Evolutionary conservation across 1,140 invertebrate species (phyloP).

Genomic region (Cyphomyrmex costatus): DNA sequence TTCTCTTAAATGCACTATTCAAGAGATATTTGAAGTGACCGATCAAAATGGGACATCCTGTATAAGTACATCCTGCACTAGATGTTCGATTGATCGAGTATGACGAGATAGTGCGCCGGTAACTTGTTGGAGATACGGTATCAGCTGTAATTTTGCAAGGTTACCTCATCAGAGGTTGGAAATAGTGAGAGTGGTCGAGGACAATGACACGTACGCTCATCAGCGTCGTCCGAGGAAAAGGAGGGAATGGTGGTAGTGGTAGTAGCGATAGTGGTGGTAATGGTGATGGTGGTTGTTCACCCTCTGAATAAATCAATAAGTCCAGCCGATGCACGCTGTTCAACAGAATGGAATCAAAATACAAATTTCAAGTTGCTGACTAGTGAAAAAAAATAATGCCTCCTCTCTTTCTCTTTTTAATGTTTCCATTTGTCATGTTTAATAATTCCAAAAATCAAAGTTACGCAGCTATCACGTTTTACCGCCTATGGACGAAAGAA

Average conservation of each 20-base stretch:
- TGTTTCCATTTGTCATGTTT: no score
- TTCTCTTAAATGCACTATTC: no score
- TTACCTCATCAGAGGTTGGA: conserved; percentile 46
- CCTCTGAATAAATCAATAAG: conserved; percentile 82
- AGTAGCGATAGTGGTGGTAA: conserved; percentile 24
- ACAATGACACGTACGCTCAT: conserved; percentile 68
- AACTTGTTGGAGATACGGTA: conserved; percentile 65
- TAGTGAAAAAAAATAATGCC: neutral
- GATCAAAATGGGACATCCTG: no score
- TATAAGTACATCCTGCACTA: conserved; percentile 3
- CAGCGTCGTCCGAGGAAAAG: conserved; percentile 40
- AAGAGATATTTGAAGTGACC: no score
- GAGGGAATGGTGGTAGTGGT: conserved; percentile 41
- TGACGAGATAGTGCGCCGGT: conserved; percentile 44
- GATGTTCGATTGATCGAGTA: conserved; percentile 40
- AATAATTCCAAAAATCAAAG: conserved; percentile 5
- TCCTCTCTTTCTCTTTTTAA: neutral
- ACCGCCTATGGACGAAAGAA: neutral
- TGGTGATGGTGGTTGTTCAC: conserved; percentile 66
- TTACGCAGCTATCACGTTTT: neutral
- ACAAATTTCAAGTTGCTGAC: conserved; percentile 13
- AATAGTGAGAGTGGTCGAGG: conserved; percentile 74
- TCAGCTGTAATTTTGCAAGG: conserved; percentile 67
- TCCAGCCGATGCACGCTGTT: conserved; percentile 61
- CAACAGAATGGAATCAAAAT: conserved; percentile 23